phyloP scores from a whole-genome alignment of 2,888 invertebrate genomes.

The Pachymerium ferrugineum region DNA sequence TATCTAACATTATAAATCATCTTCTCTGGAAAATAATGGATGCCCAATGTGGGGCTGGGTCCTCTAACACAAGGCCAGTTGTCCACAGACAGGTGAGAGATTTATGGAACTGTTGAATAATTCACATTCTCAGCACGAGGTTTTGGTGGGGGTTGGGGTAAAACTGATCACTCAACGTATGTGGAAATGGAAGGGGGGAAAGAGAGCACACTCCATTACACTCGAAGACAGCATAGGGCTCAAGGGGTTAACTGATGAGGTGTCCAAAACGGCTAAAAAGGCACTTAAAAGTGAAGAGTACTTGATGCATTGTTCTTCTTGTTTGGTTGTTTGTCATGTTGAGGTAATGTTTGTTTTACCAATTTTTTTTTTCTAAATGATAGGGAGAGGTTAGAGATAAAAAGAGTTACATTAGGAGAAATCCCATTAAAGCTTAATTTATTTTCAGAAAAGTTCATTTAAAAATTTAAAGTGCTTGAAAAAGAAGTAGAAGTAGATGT shows the following conservation, averaged over 20 bases:
- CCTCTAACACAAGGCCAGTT: not conserved
- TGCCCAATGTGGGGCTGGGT: not conserved
- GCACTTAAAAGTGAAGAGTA: not conserved
- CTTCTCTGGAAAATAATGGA: slow-evolving; percentile 8
- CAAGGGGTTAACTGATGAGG: not conserved
- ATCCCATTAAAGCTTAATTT: too few species aligned
- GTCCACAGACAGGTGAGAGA: slow-evolving; percentile 13
- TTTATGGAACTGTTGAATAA: not conserved
- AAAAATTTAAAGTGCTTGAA: too few species aligned
- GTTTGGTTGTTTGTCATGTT: too few species aligned
- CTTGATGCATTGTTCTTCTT: not conserved
- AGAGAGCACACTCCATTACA: not conserved
- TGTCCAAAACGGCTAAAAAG: not conserved
- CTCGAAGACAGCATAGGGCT: not conserved
- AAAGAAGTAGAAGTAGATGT: too few species aligned
- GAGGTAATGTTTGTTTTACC: too few species aligned
- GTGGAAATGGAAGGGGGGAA: not conserved
- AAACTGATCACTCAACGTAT: not conserved
- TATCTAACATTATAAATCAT: not conserved
- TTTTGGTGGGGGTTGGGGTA: not conserved
- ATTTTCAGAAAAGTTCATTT: too few species aligned
- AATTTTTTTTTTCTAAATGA: too few species aligned
- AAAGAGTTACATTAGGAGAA: too few species aligned
- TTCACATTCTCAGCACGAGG: not conserved
- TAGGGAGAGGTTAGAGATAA: too few species aligned